A percentile compares a stretch with the other conserved stretches of the same genome.
Evolutionary conservation across 2,113 vertebrate genomes (phyloP).

Genomic region (Mus pahari): DNA sequence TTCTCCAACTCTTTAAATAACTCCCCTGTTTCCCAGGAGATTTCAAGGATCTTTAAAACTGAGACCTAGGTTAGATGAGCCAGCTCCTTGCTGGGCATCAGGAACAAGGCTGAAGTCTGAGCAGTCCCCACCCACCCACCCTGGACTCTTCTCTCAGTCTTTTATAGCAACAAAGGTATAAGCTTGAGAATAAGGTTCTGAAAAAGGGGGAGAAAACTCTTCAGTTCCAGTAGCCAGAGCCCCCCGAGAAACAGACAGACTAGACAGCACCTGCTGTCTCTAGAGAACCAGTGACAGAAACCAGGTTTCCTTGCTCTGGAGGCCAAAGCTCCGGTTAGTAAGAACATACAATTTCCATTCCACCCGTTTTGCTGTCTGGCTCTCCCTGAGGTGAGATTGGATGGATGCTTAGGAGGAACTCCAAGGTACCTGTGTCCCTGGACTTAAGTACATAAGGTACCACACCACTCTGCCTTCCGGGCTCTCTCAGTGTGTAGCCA

Average conservation of each 20-base stretch:
- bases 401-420: background rate
- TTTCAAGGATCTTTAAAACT: background rate
- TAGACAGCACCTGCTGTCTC: background rate
- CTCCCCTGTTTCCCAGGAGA: background rate
- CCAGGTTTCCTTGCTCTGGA: background rate
- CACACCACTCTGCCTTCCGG: too few species aligned
- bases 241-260: background rate
- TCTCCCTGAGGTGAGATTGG: background rate
- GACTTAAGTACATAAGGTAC: background rate
- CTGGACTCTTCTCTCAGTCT: background rate
- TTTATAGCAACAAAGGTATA: background rate
- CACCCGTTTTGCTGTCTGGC: background rate
- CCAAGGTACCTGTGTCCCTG: background rate
- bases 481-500: background rate
- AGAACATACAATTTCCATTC: background rate
- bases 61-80: background rate
- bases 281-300: background rate
- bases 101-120: background rate
- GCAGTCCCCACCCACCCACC: background rate
- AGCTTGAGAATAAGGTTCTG: background rate
- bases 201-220: background rate
- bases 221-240: accelerated
- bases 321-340: background rate
- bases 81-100: background rate
- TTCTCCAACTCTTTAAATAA: background rate